Conservation (phyloP, 2,888 invertebrate genomes). For the Stenolophus ochropezus region DNA sequence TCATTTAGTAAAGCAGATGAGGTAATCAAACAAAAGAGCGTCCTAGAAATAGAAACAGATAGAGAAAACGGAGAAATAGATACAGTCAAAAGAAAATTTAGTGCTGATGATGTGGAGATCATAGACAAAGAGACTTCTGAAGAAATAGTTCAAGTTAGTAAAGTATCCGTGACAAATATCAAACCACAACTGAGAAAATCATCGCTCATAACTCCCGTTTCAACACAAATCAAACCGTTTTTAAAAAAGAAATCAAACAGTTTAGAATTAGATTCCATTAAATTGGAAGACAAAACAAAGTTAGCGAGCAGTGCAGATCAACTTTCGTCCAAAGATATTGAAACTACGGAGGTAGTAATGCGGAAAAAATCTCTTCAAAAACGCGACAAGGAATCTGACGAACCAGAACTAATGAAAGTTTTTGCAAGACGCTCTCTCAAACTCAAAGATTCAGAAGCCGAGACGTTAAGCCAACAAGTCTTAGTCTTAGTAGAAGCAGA, state of each 20-base stretch:
- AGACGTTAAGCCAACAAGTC: constrained; percentile 77
- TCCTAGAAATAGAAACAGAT: constrained; percentile 65
- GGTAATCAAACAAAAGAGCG: constrained; percentile 65
- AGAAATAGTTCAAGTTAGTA: constrained; percentile 65
- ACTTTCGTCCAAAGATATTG: constrained; percentile 62
- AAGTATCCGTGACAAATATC: constrained; percentile 60
- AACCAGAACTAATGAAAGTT: constrained; percentile 88
- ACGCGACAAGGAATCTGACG: constrained; percentile 77
- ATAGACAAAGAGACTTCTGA: constrained; percentile 68
- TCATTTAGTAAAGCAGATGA: constrained; percentile 71
- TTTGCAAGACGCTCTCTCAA: constrained; percentile 88
- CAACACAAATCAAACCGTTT: constrained; percentile 70
- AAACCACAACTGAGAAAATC: constrained; percentile 62
- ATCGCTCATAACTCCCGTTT: constrained; percentile 59
- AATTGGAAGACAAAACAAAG: constrained; percentile 60
- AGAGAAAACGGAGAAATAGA: constrained; percentile 60
- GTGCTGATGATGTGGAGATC: constrained; percentile 73
- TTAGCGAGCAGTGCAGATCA: constrained; percentile 49
- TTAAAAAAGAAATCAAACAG: constrained; percentile 77
- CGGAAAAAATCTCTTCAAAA: constrained; percentile 76
- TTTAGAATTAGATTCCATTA: constrained; percentile 74
- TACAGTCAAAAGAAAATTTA: constrained; percentile 68
- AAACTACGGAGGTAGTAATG: constrained; percentile 73
- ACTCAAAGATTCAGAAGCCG: constrained; percentile 82
- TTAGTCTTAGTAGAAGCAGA: constrained; percentile 73